Conservation (phyloP, 2,888 invertebrate genomes). For the Netelia virgata region DNA sequence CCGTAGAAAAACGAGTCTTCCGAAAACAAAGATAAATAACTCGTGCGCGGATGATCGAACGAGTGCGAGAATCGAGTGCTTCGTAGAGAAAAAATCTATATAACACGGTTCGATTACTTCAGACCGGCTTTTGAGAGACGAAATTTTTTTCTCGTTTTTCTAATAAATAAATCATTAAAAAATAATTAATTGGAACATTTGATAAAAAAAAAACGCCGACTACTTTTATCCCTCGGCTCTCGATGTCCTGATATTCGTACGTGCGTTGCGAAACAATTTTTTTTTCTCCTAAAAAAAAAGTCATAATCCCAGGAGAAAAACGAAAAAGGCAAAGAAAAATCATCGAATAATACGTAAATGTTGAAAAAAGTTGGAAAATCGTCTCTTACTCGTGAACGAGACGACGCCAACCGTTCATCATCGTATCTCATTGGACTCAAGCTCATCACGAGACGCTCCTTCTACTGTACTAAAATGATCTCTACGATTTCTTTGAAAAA, state of each 20-base stretch:
- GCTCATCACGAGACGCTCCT: conserved; percentile 19
- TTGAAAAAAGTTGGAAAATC: conserved; percentile 65
- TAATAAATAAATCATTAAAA: not conserved
- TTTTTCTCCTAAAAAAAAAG: not conserved
- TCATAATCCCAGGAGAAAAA: conserved; percentile 1
- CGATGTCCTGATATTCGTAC: conserved; percentile 78
- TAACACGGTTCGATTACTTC: not conserved
- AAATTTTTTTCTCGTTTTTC: not conserved
- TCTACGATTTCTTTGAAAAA: conserved; percentile 80
- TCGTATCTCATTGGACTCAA: conserved; percentile 15
- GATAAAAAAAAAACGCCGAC: not conserved
- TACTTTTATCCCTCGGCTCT: not conserved
- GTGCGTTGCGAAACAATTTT: conserved; percentile 59
- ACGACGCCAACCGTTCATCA: conserved; percentile 35
- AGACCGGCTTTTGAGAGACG: conserved; percentile 24
- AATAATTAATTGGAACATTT: not conserved
- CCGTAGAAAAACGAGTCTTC: conserved; percentile 2
- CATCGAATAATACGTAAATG: conserved; percentile 68
- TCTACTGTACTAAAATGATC: conserved; percentile 63
- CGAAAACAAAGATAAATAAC: conserved; percentile 6
- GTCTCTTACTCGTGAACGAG: conserved; percentile 54
- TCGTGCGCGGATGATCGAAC: not conserved
- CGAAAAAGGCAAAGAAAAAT: conserved; percentile 12
- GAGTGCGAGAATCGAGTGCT: not conserved
- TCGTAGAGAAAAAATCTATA: not conserved